Evolutionary conservation across 2,888 invertebrate genomes (phyloP), one percentile per base, ranked within the genome.

Genomic region (Alsophila aescularia): DNA sequence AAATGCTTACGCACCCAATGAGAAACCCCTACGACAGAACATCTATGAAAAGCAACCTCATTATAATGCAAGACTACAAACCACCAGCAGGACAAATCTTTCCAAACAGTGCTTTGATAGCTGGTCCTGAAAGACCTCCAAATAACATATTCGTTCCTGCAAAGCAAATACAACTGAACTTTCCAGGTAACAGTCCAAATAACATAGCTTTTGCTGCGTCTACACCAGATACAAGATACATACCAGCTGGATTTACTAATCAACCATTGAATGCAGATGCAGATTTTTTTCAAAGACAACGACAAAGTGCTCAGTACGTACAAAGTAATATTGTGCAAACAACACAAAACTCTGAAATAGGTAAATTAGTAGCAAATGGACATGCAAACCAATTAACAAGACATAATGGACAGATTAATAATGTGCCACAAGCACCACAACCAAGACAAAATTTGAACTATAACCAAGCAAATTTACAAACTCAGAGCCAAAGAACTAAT

Each of bases 1-100:
- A 92, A 64, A 93, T 93, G 93, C 81, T 93, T 7, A 91, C 90
- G 10, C 85, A 93, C 52, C 90, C 92, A 0, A 87, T 93, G 76
- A 74, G 79, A 16, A 86, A 90, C 62, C 90, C 92, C 0, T 86
- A 87, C 34, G 81, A 87, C 51, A 81, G 78, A 59, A 75, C 58
- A 34, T 59, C 74, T 18, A 81, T 83, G 76, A 89, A 81, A 56
- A 80, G 78, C 52, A 86, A 87, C 60, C 67, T 81, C 1, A 74
- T 90, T 10, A 80, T 85, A 0, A 88, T 90, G 85, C 92, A 92
- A 67, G 84, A 87, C 32, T 92, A 92, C 58, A 89, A 76, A 47
- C 87, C 91, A 13, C 91, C 90, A 2, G 70, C 72, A 4, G 87
- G 86, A 14, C 89, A 90, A 66, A 58, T 87, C 13, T 87, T 86